phyloP scores from a whole-genome alignment of 2,113 vertebrate species.

The Dromaius novaehollandiae region DNA sequence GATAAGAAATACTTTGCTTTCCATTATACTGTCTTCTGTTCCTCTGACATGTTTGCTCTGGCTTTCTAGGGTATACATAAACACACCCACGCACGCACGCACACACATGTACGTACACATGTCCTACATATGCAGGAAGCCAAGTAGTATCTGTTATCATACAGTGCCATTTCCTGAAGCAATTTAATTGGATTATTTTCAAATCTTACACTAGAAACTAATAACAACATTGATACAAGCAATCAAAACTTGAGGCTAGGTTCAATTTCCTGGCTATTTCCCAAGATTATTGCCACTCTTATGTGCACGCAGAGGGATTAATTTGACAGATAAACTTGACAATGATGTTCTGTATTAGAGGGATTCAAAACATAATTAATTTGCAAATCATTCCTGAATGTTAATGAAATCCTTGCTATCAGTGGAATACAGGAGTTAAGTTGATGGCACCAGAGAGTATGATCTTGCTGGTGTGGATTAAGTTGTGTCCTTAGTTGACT shows the following conservation, averaged over 20 bases:
- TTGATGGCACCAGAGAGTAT: background rate
- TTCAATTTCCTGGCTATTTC: conserved; percentile 49
- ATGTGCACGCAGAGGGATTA: background rate
- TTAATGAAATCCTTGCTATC: conserved; percentile 53
- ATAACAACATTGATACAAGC: conserved; percentile 30
- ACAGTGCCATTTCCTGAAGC: background rate
- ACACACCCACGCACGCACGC: background rate
- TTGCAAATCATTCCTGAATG: conserved; percentile 33
- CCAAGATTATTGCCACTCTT: conserved; percentile 11
- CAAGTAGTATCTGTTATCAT: conserved; percentile 24
- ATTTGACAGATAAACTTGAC: conserved; percentile 40
- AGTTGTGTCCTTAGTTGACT: conserved; percentile 22
- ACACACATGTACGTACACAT: background rate
- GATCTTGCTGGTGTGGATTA: conserved; percentile 14
- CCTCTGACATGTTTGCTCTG: conserved; percentile 39
- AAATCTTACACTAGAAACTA: conserved; percentile 16
- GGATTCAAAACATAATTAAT: conserved; percentile 35
- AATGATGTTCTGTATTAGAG: background rate
- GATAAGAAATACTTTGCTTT: background rate
- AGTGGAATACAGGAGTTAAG: background rate
- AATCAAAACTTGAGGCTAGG: conserved; percentile 46
- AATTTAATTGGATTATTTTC: conserved; percentile 45
- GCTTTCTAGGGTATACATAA: background rate
- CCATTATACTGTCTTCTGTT: conserved; percentile 5
- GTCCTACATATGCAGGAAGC: background rate